Evolutionary conservation across 2,797 vertebrate genomes (phyloP).

Genomic region (Rhinella marina): DNA sequence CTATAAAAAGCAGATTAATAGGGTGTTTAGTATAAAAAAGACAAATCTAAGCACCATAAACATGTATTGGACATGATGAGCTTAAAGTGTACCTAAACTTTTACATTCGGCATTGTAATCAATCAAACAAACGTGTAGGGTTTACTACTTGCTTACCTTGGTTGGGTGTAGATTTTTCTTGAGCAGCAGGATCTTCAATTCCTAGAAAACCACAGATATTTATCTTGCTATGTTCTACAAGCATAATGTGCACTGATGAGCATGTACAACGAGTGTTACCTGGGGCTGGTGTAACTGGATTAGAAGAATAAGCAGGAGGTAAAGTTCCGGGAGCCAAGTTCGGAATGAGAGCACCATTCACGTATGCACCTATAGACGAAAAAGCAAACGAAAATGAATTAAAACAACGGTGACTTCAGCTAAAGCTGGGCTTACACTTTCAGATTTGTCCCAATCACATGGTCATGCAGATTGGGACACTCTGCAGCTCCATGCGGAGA

Average conservation of each 20-base stretch:
- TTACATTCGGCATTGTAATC: too few relatives aligned
- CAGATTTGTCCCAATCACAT: neutral
- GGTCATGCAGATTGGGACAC: neutral
- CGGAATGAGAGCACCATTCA: constrained; percentile 93
- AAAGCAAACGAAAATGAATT: neutral
- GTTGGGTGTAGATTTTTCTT: constrained; percentile 75
- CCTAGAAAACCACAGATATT: constrained; percentile 68
- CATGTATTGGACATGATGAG: neutral
- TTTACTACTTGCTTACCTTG: constrained; percentile 72
- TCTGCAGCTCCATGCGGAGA: neutral
- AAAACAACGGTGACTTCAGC: neutral
- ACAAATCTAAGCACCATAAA: neutral
- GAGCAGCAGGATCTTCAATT: constrained; percentile 76
- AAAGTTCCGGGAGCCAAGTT: constrained; percentile 87
- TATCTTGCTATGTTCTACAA: constrained; percentile 14
- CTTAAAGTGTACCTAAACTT: too few relatives aligned
- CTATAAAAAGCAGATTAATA: constrained; percentile 32
- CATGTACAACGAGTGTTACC: constrained; percentile 70
- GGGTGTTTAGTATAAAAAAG: neutral
- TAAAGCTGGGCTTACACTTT: neutral
- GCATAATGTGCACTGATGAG: neutral
- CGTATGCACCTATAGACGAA: constrained; percentile 89
- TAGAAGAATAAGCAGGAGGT: constrained; percentile 87
- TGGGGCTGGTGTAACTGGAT: constrained; percentile 75
- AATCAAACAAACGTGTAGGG: too few relatives aligned